Base-by-base conservation (phyloP, 2,797 vertebrate genomes). In the Muscicapa comitata region DNA sequence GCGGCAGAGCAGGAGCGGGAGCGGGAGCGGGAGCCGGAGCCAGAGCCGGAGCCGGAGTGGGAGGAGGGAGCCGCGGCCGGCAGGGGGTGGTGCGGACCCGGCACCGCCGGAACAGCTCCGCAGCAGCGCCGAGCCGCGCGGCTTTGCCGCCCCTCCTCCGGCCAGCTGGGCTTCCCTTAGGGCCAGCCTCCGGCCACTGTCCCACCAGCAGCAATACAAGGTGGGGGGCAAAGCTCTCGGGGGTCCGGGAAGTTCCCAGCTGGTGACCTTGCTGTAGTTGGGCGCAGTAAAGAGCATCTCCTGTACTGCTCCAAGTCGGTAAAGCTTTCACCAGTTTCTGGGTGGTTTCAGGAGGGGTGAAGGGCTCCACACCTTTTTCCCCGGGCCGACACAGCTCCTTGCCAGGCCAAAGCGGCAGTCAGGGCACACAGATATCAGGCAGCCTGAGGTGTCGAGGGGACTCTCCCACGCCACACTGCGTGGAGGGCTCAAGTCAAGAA, bases 131-230 rank as follows among this genome's bases (percentile, higher is more conserved):
- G 50, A 28, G 50, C 26, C 16, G 38, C 26, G 17, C 17, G 17
- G 17, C 51, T 31, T 17, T 13, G 28, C 40, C 4, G 21, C 25
- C 0, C 4, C n/a, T 20, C 11, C 37, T 8, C 16, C 17, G 0
- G 43, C 17, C 0, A 0, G 4, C 20, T 2, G 3, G 17, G 9
- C 3, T 3, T 13, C 35, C n/a, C 37, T 3, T 77, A 2, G 5
- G 2, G n/a, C 5, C 7, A 21, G 4, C 14, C 5, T 7, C 19
- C 45, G 1, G 21, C 11, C 50, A 0, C 40, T 20, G 17, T 11
- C 21, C 33, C n/a, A 1, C 15, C 53, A 4, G 15, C 43, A 5
- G 55, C n/a, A 9, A 3, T 7, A 5, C 13, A 5, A 11, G 15
- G 8, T 4, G 25, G 7, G 5, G 5, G 13, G 6, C 6, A 45